phyloP scores from a whole-genome alignment of 2,797 vertebrate genomes.

The Podarcis siculus region DNA sequence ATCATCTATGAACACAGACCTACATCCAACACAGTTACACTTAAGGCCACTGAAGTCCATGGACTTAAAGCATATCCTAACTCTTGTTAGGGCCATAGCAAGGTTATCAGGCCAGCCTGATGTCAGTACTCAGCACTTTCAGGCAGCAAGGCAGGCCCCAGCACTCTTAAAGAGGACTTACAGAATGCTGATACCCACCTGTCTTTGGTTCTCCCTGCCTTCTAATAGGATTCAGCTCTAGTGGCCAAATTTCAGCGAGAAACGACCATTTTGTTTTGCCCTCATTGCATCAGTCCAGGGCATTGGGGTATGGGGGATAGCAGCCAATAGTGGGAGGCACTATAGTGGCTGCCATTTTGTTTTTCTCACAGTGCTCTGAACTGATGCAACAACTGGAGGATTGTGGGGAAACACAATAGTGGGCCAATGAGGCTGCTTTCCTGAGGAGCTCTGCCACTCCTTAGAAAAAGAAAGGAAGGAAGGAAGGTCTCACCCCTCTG shows the following conservation, averaged over 20 bases:
- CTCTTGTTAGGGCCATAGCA: too few species aligned
- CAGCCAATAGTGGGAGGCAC: neutral
- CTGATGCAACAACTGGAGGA: neutral
- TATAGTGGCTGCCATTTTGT: neutral
- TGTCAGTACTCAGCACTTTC: neutral
- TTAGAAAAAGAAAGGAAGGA: too few species aligned
- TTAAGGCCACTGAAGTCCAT: too few species aligned
- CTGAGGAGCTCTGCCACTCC: neutral
- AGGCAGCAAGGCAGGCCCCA: too few species aligned
- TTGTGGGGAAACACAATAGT: neutral
- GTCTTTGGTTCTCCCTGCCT: neutral
- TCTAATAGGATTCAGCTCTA: neutral
- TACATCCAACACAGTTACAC: too few species aligned
- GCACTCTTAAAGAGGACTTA: neutral
- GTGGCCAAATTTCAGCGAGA: neutral
- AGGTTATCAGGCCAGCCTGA: neutral
- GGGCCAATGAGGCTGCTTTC: neutral
- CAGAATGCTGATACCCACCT: rapidly evolving
- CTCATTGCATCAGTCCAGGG: too few species aligned
- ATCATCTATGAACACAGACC: neutral
- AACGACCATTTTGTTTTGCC: neutral
- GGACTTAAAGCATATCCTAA: too few species aligned
- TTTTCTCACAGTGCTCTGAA: neutral
- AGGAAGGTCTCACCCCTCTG: too few species aligned
- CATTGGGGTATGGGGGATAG: too few species aligned